Conservation (phyloP, 2,113 vertebrate species). For the Colinus virginianus region DNA sequence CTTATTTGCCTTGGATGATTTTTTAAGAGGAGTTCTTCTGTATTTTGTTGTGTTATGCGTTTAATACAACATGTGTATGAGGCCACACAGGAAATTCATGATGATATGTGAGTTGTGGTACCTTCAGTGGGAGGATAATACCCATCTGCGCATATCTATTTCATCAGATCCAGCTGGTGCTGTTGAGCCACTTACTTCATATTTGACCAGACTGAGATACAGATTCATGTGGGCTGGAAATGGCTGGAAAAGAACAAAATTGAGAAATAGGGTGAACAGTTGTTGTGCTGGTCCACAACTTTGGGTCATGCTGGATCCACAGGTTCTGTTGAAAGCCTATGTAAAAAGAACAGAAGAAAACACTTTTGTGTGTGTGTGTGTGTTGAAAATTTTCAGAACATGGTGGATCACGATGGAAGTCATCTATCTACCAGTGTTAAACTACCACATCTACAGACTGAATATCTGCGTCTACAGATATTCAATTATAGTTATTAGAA, state of each 20-base stretch:
- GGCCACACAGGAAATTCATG: slow-evolving; percentile 29
- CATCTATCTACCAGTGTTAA: background rate
- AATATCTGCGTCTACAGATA: background rate
- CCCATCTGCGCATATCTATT: background rate
- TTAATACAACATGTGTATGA: background rate
- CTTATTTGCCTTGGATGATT: background rate
- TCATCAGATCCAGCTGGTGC: slow-evolving; percentile 53
- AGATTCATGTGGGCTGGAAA: slow-evolving; percentile 32
- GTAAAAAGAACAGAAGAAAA: background rate
- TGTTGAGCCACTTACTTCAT: slow-evolving; percentile 49
- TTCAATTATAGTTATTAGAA: background rate
- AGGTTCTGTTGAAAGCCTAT: background rate
- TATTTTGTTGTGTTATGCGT: slow-evolving; percentile 20
- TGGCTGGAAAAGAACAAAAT: slow-evolving; percentile 36
- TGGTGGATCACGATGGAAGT: background rate
- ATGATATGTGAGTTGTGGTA: slow-evolving; percentile 24
- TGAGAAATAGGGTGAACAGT: slow-evolving; percentile 9
- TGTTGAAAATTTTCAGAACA: background rate
- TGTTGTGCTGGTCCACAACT: background rate
- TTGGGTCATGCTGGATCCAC: background rate
- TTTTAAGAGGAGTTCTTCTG: background rate
- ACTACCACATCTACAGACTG: background rate
- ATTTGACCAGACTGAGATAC: slow-evolving; percentile 8
- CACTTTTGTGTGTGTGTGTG: background rate
- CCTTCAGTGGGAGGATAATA: slow-evolving; percentile 58